These are phyloP conservation scores for Grantiella picta DNA, from an alignment of 2,113 vertebrate genomes.

Conservation along the genomic window DNA sequence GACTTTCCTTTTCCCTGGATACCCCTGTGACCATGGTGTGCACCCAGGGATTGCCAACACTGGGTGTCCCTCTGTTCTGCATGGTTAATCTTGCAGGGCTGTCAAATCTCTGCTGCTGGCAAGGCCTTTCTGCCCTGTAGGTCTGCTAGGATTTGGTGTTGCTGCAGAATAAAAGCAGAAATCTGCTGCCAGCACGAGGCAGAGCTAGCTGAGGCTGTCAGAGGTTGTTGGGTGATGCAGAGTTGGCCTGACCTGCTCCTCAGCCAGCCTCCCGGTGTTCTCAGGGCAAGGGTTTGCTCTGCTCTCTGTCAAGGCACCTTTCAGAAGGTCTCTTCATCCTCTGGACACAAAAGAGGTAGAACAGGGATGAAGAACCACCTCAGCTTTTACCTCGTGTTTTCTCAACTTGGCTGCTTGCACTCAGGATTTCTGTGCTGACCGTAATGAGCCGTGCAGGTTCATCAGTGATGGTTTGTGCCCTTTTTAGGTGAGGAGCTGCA, in stretches of 20 bases:
- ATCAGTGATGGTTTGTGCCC: not conserved
- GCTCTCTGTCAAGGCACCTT: not conserved
- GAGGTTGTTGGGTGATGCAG: not conserved
- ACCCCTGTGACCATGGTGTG: not conserved
- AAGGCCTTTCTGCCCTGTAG: not conserved
- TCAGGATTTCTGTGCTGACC: not conserved
- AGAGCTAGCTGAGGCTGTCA: not conserved
- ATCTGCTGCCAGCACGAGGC: not conserved
- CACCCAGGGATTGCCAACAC: rapidly evolving
- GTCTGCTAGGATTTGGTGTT: not conserved
- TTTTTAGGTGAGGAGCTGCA: not conserved
- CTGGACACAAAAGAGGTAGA: no score
- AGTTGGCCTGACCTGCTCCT: not conserved
- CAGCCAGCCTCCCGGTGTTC: not conserved
- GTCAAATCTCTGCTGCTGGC: not conserved
- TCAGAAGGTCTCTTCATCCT: not conserved
- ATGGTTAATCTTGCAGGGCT: not conserved
- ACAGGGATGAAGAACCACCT: not conserved
- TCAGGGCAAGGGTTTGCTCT: not conserved
- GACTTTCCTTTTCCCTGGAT: not conserved
- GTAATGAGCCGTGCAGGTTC: not conserved
- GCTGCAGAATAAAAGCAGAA: not conserved
- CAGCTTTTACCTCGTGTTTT: not conserved
- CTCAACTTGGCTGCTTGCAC: not conserved
- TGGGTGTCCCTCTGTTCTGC: not conserved